Evolutionary conservation across 53 echinoderm and acorn worm genomes (phyloP), one percentile per base, ranked within the genome.

Genomic region (Patiria pectinifera): DNA sequence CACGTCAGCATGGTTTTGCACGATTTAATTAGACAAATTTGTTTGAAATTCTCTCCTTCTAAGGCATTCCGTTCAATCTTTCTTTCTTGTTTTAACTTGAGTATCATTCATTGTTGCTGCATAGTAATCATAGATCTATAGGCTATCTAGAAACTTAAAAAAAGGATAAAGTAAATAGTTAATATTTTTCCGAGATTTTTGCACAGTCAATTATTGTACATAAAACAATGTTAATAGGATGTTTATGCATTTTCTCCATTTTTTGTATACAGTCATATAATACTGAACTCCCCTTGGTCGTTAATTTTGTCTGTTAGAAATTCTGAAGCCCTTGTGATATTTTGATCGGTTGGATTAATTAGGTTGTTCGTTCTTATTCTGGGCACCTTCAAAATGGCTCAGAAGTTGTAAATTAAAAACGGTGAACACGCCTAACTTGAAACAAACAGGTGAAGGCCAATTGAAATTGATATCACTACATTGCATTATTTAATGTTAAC

Each of bases 191-290:
- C 45, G 49, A 81, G 53, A 16, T 76, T 77, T 77, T 84, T 84
- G 35, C 66, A 84, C 86, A n/a, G 90, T 90, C 80, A 21, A 89
- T 80, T 66, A 80, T 21, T 63, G 69, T 90, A 80, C 46, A 80
- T 77, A 90, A 47, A 62, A 63, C 11, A 80, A 78, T 77, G 46
- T 80, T 79, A 69, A 80, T 81, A 79, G 46, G 46, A 69, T 46
- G 90, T 80, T 90, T 90, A 80, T 80, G 90, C 90, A 90, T 90
- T 81, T 35, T 90, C 45, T 90, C 90, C 62, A 74, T 18, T 16
- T 90, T 90, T 90, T 90, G 90, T 90, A 90, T 90, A 81, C 80
- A 78, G 24, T 44, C 44, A 90, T 22, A 81, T 24, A 35, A 47
- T 45, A 81, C 22, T 87, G 25, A 87, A 59, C 48, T 86, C 59